phyloP scores from a whole-genome alignment of 1,140 invertebrate genomes.

The Vanessa atalanta region DNA sequence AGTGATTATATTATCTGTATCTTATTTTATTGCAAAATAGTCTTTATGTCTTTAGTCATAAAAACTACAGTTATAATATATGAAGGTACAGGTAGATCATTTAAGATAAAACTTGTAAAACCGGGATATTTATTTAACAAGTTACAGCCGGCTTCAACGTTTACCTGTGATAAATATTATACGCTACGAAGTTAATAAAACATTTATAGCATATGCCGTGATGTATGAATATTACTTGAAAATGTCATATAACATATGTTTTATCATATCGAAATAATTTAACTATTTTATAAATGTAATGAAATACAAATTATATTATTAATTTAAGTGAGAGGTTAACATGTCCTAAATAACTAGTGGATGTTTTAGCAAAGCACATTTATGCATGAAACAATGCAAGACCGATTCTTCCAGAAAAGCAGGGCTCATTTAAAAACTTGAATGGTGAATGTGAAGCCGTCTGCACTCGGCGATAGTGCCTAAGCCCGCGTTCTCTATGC shows the following conservation, averaged over 20 bases:
- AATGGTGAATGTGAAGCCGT: conserved; percentile 35
- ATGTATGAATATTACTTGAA: neutral
- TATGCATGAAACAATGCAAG: conserved; percentile 29
- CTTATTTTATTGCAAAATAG: neutral
- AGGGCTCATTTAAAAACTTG: conserved; percentile 39
- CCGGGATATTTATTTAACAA: conserved; percentile 9
- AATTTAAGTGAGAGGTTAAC: no score
- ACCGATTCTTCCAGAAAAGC: conserved; percentile 37
- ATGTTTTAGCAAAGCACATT: conserved; percentile 8
- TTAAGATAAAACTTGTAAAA: conserved; percentile 15
- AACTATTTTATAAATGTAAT: neutral
- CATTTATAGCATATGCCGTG: neutral
- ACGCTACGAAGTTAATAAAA: conserved; percentile 7
- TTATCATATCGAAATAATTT: no score
- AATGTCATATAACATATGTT: neutral
- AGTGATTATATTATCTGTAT: neutral
- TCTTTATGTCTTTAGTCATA: conserved; percentile 1
- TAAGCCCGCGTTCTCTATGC: conserved; percentile 38
- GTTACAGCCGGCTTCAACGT: neutral
- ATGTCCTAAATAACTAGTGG: neutral
- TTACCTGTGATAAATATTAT: conserved; percentile 14
- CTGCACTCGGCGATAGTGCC: conserved; percentile 36
- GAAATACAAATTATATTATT: neutral
- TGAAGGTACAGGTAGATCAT: conserved; percentile 8
- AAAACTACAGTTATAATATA: neutral